Conservation (phyloP, 2,888 invertebrate species). For the Arge pagana region DNA sequence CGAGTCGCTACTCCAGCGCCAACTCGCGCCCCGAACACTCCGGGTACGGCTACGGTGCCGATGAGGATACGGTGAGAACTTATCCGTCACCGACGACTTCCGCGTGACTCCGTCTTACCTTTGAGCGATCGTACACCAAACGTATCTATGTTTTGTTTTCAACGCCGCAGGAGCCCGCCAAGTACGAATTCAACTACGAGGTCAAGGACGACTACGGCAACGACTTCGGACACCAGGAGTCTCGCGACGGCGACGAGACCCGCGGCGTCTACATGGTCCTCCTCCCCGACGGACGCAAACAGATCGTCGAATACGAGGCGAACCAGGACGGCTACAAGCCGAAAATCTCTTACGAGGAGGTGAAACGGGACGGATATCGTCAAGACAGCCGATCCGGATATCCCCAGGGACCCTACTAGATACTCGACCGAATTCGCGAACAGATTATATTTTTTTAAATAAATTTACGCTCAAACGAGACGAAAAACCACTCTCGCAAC, state of each 20-base stretch:
- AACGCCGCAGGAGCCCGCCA: slow-evolving; percentile 42
- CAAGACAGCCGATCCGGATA: not conserved
- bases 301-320: slow-evolving; percentile 73
- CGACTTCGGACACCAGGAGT: slow-evolving; percentile 56
- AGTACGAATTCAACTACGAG: slow-evolving; percentile 54
- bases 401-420: slow-evolving; percentile 8
- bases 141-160: not conserved
- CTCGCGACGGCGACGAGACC: slow-evolving; percentile 54
- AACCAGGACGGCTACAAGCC: slow-evolving; percentile 72
- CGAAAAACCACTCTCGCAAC: no score
- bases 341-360: slow-evolving; percentile 69
- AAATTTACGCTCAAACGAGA: no score
- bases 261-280: slow-evolving; percentile 56
- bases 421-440: no score
- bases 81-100: not conserved
- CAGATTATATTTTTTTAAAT: not conserved
- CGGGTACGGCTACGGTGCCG: slow-evolving; percentile 9
- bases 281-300: slow-evolving; percentile 55
- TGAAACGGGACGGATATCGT: slow-evolving; percentile 29
- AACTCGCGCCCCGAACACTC: not conserved
- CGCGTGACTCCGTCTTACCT: no score
- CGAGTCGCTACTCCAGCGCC: not conserved
- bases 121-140: not conserved
- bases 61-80: slow-evolving; percentile 14
- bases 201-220: slow-evolving; percentile 54